phyloP scores from a whole-genome alignment of 2,797 vertebrate genomes.

The Lacerta bilineata region DNA sequence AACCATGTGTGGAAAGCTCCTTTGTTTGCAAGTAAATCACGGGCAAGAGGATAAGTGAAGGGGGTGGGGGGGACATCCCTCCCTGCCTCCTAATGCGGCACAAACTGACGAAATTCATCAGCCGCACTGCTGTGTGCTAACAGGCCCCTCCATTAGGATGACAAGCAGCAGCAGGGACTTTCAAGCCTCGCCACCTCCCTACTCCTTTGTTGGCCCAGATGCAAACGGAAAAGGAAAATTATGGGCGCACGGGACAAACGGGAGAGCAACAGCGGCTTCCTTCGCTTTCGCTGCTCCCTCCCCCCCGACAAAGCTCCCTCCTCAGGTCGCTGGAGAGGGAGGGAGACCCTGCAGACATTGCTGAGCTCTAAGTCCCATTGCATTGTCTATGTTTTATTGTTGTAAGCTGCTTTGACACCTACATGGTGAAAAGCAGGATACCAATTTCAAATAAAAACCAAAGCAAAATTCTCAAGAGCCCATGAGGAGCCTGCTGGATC shows the following conservation, averaged over 20 bases:
- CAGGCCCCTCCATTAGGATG: not conserved
- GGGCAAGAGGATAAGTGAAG: not conserved
- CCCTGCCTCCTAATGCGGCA: not conserved
- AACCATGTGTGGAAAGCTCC: not conserved
- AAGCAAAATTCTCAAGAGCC: too few relatives aligned
- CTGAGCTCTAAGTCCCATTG: too few relatives aligned
- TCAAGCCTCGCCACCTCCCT: not conserved
- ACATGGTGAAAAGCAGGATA: too few relatives aligned
- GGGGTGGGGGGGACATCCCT: not conserved
- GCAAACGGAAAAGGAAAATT: conserved; percentile 17
- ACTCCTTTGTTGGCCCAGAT: conserved; percentile 11
- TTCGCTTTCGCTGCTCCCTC: not conserved
- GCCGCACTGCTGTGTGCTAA: not conserved
- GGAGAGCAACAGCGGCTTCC: not conserved
- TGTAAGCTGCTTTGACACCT: too few relatives aligned
- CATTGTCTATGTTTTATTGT: too few relatives aligned
- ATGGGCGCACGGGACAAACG: not conserved
- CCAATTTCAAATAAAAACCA: too few relatives aligned
- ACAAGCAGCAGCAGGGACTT: not conserved
- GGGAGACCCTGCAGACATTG: too few relatives aligned
- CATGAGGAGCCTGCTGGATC: too few relatives aligned
- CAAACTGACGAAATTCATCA: rapidly evolving
- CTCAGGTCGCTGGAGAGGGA: too few relatives aligned
- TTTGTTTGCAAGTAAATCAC: not conserved
- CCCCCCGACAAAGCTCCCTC: not conserved